Evolutionary conservation across 2,113 vertebrate species (phyloP), one percentile per base, ranked within the genome.

Genomic region (Tautogolabrus adspersus): DNA sequence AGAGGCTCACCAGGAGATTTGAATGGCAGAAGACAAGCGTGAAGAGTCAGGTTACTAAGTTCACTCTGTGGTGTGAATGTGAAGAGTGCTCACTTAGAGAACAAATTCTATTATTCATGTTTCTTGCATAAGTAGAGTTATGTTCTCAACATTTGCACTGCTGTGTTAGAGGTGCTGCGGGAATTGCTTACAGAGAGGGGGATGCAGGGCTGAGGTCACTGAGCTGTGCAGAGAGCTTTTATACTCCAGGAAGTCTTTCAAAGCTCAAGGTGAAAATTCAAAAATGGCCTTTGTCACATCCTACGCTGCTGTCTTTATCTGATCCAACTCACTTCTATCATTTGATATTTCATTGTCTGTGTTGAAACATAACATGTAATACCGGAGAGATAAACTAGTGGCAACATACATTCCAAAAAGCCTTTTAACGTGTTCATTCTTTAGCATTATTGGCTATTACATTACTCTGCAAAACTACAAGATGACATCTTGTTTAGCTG

Each of bases 241-340:
- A 66, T 55, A 42, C 52, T 62, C 19, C 19, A 47, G 6, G 61
- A 58, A 54, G 44, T 49, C 73, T 67, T 67, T 70, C 21, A 64
- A 23, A 72, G 64, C 49, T 23, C 61, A 64, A 82, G 79, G 70
- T 73, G 44, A 81, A 73, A 80, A 37, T 10, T 10, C 15, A 68
- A 30, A 5, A 23, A 10, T 38, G 8, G n/a, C n/a, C 44, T 55
- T 26, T 11, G 7, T 44, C 42, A 11, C 9, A 69, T 34, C 47
- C 47, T 16, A 49, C 47, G 47, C 18, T 19, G 47, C 15, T 49
- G 47, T 49, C 16, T 49, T 49, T 49, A 49, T 49, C 16, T 19
- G 18, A 49, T 18, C 47, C 18, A 18, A 19, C 47, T 49, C 47
- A 19, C 21, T 52, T 61, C 40, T 49, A n/a, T n/a, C 49, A 49